phyloP scores from a whole-genome alignment of 1,140 invertebrate species.

The Batillaria attramentaria region DNA sequence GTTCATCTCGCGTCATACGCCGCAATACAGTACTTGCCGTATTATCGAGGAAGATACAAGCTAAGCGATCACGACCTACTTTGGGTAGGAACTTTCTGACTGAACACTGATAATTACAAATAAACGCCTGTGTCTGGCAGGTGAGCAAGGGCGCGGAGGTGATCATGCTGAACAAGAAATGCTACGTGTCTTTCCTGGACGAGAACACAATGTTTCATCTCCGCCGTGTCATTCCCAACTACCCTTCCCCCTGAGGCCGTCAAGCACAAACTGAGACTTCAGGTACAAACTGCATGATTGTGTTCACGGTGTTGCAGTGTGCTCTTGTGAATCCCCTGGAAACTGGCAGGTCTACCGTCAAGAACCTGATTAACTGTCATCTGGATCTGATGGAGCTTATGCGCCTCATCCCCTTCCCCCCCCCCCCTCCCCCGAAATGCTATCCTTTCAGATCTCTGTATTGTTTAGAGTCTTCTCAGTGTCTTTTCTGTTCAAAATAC shows the following conservation, averaged over 20 bases:
- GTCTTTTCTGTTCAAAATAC: too few species aligned
- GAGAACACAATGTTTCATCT: not conserved
- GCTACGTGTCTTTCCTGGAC: not conserved
- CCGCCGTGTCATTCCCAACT: not conserved
- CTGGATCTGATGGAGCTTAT: not conserved
- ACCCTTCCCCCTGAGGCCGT: not conserved
- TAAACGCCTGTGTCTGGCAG: not conserved
- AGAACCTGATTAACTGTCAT: not conserved
- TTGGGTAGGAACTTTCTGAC: not conserved
- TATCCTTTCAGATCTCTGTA: too few species aligned
- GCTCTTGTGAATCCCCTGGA: too few species aligned
- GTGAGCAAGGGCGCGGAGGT: not conserved
- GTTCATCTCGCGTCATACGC: not conserved
- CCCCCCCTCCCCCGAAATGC: not conserved
- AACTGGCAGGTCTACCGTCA: not conserved
- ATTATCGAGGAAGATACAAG: too few species aligned
- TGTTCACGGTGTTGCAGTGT: too few species aligned
- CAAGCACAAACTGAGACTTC: too few species aligned
- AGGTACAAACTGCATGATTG: not conserved
- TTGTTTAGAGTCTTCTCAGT: too few species aligned
- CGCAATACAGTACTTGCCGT: not conserved
- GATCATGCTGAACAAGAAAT: not conserved
- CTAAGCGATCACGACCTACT: too few species aligned
- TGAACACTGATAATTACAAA: not conserved
- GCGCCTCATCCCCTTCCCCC: not conserved